Conservation (phyloP, 2,888 invertebrate genomes). For the Sisyra nigra region DNA sequence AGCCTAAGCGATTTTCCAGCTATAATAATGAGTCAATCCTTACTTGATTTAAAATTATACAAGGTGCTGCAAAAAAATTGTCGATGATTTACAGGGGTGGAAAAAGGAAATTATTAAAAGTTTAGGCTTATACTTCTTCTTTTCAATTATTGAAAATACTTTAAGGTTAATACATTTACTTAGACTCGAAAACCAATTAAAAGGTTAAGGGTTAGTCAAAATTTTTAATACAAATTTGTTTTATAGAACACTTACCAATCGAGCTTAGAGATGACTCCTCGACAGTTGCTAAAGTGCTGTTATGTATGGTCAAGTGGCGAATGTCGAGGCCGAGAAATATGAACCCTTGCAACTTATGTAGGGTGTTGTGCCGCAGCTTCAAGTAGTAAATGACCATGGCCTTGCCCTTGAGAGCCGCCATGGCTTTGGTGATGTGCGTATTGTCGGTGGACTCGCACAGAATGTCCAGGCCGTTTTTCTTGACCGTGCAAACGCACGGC, state of each 20-base stretch:
- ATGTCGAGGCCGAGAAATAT: conserved; percentile 78
- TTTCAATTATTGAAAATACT: too few species aligned
- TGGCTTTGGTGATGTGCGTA: conserved; percentile 60
- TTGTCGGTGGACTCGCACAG: conserved; percentile 77
- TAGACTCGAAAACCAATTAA: too few species aligned
- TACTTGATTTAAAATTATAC: too few species aligned
- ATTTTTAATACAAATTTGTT: too few species aligned
- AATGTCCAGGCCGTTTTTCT: conserved; percentile 78
- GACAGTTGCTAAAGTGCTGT: conserved; percentile 73
- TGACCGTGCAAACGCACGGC: conserved; percentile 71
- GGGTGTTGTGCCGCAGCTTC: conserved; percentile 70
- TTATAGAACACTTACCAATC: conserved; percentile 60
- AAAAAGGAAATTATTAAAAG: too few species aligned
- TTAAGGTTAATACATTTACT: too few species aligned
- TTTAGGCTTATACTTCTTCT: too few species aligned
- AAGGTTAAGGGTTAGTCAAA: too few species aligned
- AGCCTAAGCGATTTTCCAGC: too few species aligned
- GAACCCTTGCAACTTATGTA: conserved; percentile 72
- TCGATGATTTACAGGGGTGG: too few species aligned
- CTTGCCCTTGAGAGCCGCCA: conserved; percentile 66
- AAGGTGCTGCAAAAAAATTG: too few species aligned
- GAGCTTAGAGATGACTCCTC: conserved; percentile 79
- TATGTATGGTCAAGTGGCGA: conserved; percentile 74
- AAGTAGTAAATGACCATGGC: conserved; percentile 74
- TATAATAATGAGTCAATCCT: too few species aligned